Evolutionary conservation across 2,113 vertebrate species (phyloP).

Genomic region (Lontra canadensis): DNA sequence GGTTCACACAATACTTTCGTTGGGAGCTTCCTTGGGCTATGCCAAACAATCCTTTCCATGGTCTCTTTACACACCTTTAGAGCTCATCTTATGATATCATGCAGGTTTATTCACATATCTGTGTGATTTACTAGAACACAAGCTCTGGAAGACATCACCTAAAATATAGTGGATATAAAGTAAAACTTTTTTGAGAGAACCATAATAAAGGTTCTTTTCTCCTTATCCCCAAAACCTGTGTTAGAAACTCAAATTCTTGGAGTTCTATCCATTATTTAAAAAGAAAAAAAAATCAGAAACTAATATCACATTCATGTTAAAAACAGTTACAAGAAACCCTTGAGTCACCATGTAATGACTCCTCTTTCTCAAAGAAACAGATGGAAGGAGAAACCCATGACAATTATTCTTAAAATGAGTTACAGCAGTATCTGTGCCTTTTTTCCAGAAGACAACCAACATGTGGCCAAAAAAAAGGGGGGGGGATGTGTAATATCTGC

Average conservation of each 20-base stretch:
- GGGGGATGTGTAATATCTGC: not conserved
- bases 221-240: not conserved
- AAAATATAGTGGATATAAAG: not conserved
- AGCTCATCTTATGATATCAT: not conserved
- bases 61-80: not conserved
- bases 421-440: not conserved
- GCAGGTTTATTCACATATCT: not conserved
- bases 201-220: not conserved
- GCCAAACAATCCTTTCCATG: not conserved
- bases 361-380: not conserved
- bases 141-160: not conserved
- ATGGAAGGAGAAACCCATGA: not conserved
- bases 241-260: not conserved
- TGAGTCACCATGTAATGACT: not conserved
- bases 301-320: not conserved
- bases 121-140: not conserved
- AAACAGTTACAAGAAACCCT: not conserved
- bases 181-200: not conserved
- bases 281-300: not conserved
- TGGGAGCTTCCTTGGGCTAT: not conserved
- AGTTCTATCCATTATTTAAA: not conserved
- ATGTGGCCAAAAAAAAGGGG: not conserved
- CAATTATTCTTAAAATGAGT: constrained; percentile 12
- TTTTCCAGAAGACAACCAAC: not conserved
- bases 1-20: not conserved